Percentiles rank a stretch among this genome's conserved stretches.
phyloP scores from a whole-genome alignment of 2,797 vertebrate species.

The Kryptolebias ocellatus region DNA sequence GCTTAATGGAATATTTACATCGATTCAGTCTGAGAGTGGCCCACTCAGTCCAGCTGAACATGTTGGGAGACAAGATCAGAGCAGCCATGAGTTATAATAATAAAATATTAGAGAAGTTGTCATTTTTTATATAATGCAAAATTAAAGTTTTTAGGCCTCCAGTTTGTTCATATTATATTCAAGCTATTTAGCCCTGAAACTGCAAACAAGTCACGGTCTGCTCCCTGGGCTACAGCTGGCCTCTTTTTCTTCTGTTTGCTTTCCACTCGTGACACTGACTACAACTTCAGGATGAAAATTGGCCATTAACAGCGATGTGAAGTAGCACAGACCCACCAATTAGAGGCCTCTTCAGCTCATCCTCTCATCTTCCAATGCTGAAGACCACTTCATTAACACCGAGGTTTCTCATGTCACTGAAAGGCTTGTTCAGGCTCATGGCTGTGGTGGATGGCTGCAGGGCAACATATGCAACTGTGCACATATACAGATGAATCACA shows the following conservation, averaged over 20 bases:
- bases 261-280: slow-evolving; percentile 32
- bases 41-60: slow-evolving; percentile 23
- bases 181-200: background rate
- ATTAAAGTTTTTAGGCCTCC: too few species aligned
- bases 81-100: background rate
- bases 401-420: slow-evolving; percentile 41
- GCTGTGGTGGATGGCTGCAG: slow-evolving; percentile 5
- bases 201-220: background rate
- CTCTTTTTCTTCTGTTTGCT: slow-evolving; percentile 14
- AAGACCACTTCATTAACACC: slow-evolving; percentile 66
- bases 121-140: background rate
- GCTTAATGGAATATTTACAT: slow-evolving; percentile 13
- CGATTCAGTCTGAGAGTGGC: slow-evolving; percentile 17
- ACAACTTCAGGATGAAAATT: slow-evolving; percentile 27
- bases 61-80: slow-evolving; percentile 7
- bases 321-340: slow-evolving; percentile 51
- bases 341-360: slow-evolving; percentile 41
- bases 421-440: slow-evolving; percentile 8
- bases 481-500: slow-evolving; percentile 19
- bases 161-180: background rate
- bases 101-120: background rate
- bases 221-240: slow-evolving; percentile 17
- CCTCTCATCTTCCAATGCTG: slow-evolving; percentile 28
- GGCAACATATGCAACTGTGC: slow-evolving; percentile 23
- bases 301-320: slow-evolving; percentile 49